Conservation (phyloP, 1,140 invertebrate genomes). For the Drosophila lowei region DNA sequence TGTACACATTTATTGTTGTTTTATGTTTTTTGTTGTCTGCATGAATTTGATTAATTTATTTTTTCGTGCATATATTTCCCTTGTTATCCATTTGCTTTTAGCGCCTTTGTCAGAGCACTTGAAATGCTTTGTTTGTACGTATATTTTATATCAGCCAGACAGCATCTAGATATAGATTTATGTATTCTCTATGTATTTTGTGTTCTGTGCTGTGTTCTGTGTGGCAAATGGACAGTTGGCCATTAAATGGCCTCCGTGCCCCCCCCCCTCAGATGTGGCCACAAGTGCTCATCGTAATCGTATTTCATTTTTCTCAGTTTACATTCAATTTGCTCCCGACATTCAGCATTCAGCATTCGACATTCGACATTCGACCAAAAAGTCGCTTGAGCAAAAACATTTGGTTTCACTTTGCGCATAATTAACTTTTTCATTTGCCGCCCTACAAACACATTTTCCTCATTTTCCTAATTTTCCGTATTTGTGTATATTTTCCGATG, state of each 20-base stretch:
- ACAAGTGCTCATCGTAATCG: constrained; percentile 37
- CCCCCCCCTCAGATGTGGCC: neutral
- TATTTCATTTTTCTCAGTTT: constrained; percentile 55
- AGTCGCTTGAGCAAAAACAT: constrained; percentile 56
- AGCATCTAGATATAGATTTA: constrained; percentile 45
- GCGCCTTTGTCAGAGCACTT: constrained; percentile 49
- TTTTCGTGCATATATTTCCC: constrained; percentile 25
- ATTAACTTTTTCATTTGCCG: constrained; percentile 54
- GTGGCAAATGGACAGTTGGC: constrained; percentile 21
- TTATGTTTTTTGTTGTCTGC: constrained; percentile 38
- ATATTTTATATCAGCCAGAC: constrained; percentile 48
- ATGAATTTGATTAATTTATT: constrained; percentile 49
- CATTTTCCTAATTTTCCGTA: constrained; percentile 12
- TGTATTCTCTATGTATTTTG: constrained; percentile 27
- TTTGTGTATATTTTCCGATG: constrained; percentile 29
- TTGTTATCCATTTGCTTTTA: constrained; percentile 51
- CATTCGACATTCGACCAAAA: constrained; percentile 25
- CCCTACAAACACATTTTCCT: constrained; percentile 10
- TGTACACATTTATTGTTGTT: constrained; percentile 17
- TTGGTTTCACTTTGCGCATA: constrained; percentile 65
- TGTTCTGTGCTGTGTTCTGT: constrained; percentile 4
- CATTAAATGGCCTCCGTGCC: constrained; percentile 35
- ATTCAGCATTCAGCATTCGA: constrained; percentile 20
- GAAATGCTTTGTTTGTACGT: constrained; percentile 36
- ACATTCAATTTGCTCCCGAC: constrained; percentile 54